phyloP scores from a whole-genome alignment of 2,113 vertebrate species.

The Plectropomus leopardus region DNA sequence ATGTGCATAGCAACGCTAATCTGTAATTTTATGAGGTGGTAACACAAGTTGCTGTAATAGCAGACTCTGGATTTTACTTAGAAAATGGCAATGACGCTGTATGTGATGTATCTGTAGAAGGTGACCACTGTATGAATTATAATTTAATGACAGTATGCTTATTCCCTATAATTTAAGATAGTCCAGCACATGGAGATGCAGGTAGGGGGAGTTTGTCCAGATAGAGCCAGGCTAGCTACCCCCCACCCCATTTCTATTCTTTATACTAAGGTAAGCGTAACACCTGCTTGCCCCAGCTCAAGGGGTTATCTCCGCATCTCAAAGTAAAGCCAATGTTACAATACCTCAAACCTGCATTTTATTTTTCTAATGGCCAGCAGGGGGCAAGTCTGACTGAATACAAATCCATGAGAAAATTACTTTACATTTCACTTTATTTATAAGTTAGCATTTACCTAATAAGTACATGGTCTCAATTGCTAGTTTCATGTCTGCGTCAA shows the following conservation, averaged over 20 bases:
- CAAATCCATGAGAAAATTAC: too few relatives aligned
- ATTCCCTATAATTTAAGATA: neutral
- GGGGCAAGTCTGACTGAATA: too few relatives aligned
- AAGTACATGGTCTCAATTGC: too few relatives aligned
- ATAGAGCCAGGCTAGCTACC: neutral
- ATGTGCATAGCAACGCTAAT: conserved; percentile 33
- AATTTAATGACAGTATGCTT: neutral
- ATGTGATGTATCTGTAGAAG: conserved; percentile 13
- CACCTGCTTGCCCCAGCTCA: too few relatives aligned
- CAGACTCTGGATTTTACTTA: conserved; percentile 9
- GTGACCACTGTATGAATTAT: neutral
- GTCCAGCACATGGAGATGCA: neutral
- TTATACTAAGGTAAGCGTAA: neutral
- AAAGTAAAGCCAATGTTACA: too few relatives aligned
- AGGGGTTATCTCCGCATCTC: too few relatives aligned
- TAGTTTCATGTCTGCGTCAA: too few relatives aligned
- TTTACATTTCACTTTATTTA: too few relatives aligned
- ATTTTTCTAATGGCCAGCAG: too few relatives aligned
- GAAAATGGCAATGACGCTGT: neutral
- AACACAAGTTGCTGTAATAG: conserved; percentile 21
- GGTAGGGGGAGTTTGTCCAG: too few relatives aligned
- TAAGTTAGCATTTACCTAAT: too few relatives aligned
- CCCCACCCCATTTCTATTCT: neutral
- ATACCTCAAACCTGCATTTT: too few relatives aligned
- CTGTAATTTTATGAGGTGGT: conserved; percentile 47